Evolutionary conservation across 2,888 invertebrate species (phyloP).

Genomic region (Malthinus flaveolus): DNA sequence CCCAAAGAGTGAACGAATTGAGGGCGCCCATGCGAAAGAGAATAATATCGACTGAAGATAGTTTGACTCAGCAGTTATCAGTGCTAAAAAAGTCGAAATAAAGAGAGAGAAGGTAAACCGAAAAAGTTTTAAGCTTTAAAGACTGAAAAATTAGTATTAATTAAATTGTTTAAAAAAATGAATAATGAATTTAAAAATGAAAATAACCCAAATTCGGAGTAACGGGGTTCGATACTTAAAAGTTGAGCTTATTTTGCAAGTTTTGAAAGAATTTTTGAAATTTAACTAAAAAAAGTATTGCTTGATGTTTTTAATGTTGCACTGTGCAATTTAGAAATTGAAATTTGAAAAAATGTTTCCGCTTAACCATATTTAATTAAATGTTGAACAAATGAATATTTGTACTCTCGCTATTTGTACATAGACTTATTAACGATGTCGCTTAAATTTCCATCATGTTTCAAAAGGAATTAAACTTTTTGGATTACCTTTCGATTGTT

Average conservation of each 20-base stretch:
- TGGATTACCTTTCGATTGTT: background rate
- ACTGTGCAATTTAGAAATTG: no score
- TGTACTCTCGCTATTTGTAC: slow-evolving; percentile 20
- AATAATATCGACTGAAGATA: slow-evolving; percentile 66
- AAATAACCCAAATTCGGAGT: slow-evolving; percentile 22
- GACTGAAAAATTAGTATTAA: slow-evolving; percentile 36
- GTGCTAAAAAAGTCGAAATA: slow-evolving; percentile 67
- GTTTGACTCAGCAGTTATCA: slow-evolving; percentile 65
- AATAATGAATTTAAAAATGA: slow-evolving; percentile 6
- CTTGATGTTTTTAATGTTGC: slow-evolving; percentile 10
- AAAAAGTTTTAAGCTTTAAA: slow-evolving; percentile 26
- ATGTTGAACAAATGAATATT: no score
- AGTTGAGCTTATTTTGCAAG: slow-evolving; percentile 10
- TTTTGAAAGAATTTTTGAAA: slow-evolving; percentile 12
- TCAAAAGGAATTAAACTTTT: background rate
- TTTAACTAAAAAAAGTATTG: slow-evolving; percentile 10
- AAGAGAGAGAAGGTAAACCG: slow-evolving; percentile 33
- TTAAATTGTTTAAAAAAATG: slow-evolving; percentile 19
- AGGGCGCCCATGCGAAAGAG: slow-evolving; percentile 63
- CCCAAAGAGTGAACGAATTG: slow-evolving; percentile 39
- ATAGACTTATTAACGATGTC: slow-evolving; percentile 21
- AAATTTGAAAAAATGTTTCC: no score
- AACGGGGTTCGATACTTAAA: slow-evolving; percentile 22
- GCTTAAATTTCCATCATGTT: slow-evolving; percentile 13
- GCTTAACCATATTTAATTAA: background rate